These are phyloP conservation scores for Periophthalmus modestus DNA, from an alignment of 2,113 vertebrate species.

Conservation along the genomic window DNA sequence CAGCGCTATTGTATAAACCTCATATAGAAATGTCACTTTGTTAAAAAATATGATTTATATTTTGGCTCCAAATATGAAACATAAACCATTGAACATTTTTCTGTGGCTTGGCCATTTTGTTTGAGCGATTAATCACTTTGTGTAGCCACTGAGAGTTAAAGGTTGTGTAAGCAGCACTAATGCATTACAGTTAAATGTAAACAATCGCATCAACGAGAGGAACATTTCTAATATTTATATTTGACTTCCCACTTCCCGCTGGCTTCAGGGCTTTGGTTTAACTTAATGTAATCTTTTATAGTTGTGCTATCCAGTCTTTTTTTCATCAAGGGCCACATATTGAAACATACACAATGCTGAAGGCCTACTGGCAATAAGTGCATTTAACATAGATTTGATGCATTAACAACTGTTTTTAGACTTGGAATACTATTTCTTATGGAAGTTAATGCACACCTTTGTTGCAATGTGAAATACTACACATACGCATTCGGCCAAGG, in stretches of 20 bases:
- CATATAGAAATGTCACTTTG: conserved; percentile 45
- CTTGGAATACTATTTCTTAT: no score
- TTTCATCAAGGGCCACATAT: no score
- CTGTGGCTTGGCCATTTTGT: conserved; percentile 39
- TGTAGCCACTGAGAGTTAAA: conserved; percentile 24
- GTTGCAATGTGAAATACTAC: no score
- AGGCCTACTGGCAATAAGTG: neutral
- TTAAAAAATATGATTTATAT: conserved; percentile 50
- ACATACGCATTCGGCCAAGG: no score
- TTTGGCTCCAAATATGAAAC: conserved; percentile 48
- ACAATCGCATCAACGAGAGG: neutral
- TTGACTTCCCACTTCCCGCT: neutral
- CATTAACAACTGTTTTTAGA: neutral
- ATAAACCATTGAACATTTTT: conserved; percentile 15
- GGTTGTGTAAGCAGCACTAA: conserved; percentile 1
- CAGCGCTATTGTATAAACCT: conserved; percentile 37
- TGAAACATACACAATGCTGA: neutral
- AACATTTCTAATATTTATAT: neutral
- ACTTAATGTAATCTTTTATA: neutral
- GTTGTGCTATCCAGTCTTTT: neutral
- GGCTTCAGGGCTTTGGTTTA: neutral
- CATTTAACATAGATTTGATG: neutral
- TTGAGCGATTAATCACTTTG: conserved; percentile 37
- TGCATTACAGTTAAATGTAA: conserved; percentile 1
- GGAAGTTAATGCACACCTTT: no score